Conservation (phyloP, 2,888 invertebrate species). For the Lomographa bimaculata region DNA sequence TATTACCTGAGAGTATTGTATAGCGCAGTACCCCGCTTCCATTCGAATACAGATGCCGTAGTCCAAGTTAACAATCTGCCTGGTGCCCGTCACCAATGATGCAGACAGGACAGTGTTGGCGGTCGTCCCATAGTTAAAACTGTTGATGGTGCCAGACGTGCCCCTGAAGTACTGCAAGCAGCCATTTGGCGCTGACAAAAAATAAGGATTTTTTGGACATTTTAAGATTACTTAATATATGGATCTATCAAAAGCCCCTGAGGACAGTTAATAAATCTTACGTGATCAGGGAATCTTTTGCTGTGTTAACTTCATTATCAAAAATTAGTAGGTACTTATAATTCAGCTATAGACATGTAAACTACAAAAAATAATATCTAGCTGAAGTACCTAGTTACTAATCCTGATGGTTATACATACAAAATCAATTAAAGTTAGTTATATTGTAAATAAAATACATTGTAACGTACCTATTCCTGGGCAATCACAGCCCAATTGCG, state of each 20-base stretch:
- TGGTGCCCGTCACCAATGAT: constrained; percentile 85
- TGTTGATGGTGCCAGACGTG: constrained; percentile 85
- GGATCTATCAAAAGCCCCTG: no score
- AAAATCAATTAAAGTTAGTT: no score
- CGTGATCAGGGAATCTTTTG: background rate
- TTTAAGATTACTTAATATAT: no score
- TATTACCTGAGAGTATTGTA: constrained; percentile 86
- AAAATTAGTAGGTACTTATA: no score
- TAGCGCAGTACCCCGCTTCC: constrained; percentile 88
- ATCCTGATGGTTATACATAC: no score
- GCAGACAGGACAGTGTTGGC: constrained; percentile 81
- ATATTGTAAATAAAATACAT: no score
- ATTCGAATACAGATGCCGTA: constrained; percentile 91
- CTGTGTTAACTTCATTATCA: no score
- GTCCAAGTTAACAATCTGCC: constrained; percentile 88
- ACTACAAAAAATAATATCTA: no score
- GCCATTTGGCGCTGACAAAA: constrained; percentile 90
- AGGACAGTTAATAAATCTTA: background rate
- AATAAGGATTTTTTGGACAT: no score
- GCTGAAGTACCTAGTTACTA: no score
- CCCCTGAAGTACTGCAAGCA: constrained; percentile 90
- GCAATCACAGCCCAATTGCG: constrained; percentile 89
- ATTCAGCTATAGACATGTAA: no score
- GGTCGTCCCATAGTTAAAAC: constrained; percentile 90
- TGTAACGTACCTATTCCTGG: constrained; percentile 85